Base-by-base conservation (phyloP, 2,888 invertebrate species). In the Drosophila kuntzei region DNA sequence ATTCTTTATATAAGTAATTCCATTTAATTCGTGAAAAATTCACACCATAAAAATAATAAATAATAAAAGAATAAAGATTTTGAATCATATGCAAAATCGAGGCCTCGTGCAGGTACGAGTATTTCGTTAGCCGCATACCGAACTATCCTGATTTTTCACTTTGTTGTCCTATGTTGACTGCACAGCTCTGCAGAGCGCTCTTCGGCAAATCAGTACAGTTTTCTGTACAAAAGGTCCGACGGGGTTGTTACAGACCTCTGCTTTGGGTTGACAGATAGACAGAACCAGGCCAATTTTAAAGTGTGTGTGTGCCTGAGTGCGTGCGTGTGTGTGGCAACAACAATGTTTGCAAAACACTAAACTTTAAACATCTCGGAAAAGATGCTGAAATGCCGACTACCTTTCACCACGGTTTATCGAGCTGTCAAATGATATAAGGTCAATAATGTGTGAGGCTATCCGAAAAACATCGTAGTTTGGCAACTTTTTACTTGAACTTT, bases 341-440 rank as follows among this genome's bases (percentile, higher is more conserved):
- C 87, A 83, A 57, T 83, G 82, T 88, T 70, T 69, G 34, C 25
- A 34, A 59, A 37, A 43, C 32, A 50, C 47, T 60, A 64, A 78
- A 87, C 55, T 87, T 83, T 76, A 62, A 67, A 54, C 71, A 73
- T 68, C 73, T 64, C 25, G 41, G 16, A 29, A 51, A 22, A 60
- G 47, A 46, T 54, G 65, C 37, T 46, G 16, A 50, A 55, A 37
- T 53, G 55, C 36, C 54, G 29, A n/a, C 20, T 22, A 32, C 25
- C 36, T 18, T n/a, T 11, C 41, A 47, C 29, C 36, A 29, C 34
- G 32, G 22, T 22, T 58, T 47, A 46, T 12, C 20, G 14, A 5
- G 57, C 12, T 41, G 54, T 59, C 49, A 60, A 59, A 50, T 74
- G 25, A 51, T 79, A 43, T 53, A 49, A 51, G 62, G 61, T 69